Base-by-base conservation (phyloP, 1,140 invertebrate genomes). In the Thereuonema tuberculata region DNA sequence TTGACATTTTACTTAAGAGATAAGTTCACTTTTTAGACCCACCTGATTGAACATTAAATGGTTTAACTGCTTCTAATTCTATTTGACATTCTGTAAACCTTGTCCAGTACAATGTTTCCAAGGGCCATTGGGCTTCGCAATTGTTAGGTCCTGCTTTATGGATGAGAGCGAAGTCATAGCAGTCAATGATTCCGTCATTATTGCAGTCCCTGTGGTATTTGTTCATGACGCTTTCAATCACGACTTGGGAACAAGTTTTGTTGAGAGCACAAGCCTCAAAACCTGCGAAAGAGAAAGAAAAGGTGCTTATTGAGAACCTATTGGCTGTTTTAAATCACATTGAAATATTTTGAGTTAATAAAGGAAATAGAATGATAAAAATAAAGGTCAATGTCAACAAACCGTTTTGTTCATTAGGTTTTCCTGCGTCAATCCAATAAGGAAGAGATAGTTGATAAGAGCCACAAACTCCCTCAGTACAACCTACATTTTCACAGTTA, bases 161-260 rank as follows among this genome's bases (percentile, higher is more conserved):
- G 65, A 92, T 87, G 14, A 83, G 78, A 56, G 84, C 83, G 71
- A 81, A 89, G 72, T 93, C 90, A 55, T 83, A 82, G 67, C 90
- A 93, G 70, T 89, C 79, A 27, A 93, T 77, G 56, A 66, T 66
- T 2, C 82, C 82, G 65, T 90, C 87, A 1, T 76, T 76, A 66
- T 90, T 89, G 68, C 88, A 92, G 73, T 92, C 88, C 82, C 58
- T 77, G 64, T 77, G 78, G 68, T 82, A 91, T 76, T 81, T 86
- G 21, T 71, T 71, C 87, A 91, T 89, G 70, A 91, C 91, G 24
- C 80, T 80, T 71, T 84, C 80, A 46, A 91, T 82, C 2, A 84
- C 71, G 53, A 77, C 69, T 23, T 85, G 85, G 2, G 87, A 83
- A 66, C 89, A 93, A 57, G 76, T 78, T 1, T 83, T 79, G 67